These are phyloP conservation scores for Oreortyx pictus DNA, from an alignment of 2,797 vertebrate genomes.

Conservation along the genomic window DNA sequence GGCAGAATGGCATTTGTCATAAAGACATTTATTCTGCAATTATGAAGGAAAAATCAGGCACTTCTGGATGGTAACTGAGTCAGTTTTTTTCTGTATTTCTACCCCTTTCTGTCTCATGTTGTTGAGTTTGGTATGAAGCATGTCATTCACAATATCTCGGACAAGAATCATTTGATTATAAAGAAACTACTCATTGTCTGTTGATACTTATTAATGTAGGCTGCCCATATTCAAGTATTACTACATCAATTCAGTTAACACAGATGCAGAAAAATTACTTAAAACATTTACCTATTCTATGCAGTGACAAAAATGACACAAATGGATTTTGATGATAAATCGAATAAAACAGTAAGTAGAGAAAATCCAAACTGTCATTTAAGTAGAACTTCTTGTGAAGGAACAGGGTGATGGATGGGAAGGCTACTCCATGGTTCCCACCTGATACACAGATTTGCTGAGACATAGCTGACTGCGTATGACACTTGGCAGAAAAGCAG, in stretches of 20 bases:
- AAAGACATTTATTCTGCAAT: not conserved
- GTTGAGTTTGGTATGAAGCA: not conserved
- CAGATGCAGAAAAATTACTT: not conserved
- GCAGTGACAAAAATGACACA: not conserved
- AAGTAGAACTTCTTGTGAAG: not conserved
- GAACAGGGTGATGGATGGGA: not conserved
- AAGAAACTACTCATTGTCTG: not conserved
- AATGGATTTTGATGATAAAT: conserved; percentile 5
- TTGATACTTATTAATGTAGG: not conserved
- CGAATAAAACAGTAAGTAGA: not conserved
- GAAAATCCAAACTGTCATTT: not conserved
- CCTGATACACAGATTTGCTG: not conserved
- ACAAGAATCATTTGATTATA: not conserved
- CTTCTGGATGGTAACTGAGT: not conserved
- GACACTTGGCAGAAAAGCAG: not conserved
- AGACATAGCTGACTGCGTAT: not conserved
- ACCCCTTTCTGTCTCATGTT: not conserved
- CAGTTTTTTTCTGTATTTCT: not conserved
- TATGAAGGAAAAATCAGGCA: not conserved
- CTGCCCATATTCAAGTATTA: not conserved
- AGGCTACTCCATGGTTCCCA: not conserved
- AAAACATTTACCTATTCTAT: not conserved
- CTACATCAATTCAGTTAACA: not conserved
- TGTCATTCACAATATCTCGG: not conserved
- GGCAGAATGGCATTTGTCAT: not conserved